These are phyloP conservation scores for Leptatherina wallacei DNA, from an alignment of 2,797 vertebrate genomes.

Conservation along the genomic window DNA sequence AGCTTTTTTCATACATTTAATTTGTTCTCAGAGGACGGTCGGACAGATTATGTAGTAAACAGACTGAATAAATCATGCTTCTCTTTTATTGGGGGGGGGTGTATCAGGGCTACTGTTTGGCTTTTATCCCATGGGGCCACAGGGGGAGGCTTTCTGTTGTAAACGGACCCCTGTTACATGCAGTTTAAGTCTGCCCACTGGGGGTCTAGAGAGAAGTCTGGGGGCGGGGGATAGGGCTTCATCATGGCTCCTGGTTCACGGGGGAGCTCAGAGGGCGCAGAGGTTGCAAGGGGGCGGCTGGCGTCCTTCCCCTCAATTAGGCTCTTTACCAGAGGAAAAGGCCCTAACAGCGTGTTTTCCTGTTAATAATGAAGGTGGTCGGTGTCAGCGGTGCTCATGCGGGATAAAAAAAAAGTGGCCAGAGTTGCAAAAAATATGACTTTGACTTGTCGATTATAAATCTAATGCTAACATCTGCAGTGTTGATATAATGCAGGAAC, in stretches of 20 bases:
- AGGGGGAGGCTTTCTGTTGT: constrained; percentile 60
- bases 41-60: constrained; percentile 79
- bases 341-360: constrained; percentile 41
- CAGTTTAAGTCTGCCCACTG: constrained; percentile 74
- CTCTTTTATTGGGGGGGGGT: constrained; percentile 31
- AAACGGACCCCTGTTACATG: constrained; percentile 76
- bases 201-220: constrained; percentile 55
- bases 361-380: constrained; percentile 43
- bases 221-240: constrained; percentile 18
- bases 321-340: constrained; percentile 37
- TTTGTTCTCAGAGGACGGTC: constrained; percentile 82
- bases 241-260: constrained; percentile 45
- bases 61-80: constrained; percentile 83
- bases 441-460: constrained; percentile 48
- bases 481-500: constrained; percentile 4
- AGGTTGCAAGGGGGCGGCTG: constrained; percentile 44
- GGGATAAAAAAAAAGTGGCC: background rate
- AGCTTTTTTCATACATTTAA: constrained; percentile 74
- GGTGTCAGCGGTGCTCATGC: constrained; percentile 39
- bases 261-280: constrained; percentile 51
- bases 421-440: constrained; percentile 15
- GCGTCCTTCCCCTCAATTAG: constrained; percentile 64
- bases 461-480: constrained; percentile 30
- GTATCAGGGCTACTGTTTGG: constrained; percentile 59
- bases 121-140: constrained; percentile 70